Conservation (phyloP, 2,797 vertebrate species). For the Neosilurus mollespiculum region DNA sequence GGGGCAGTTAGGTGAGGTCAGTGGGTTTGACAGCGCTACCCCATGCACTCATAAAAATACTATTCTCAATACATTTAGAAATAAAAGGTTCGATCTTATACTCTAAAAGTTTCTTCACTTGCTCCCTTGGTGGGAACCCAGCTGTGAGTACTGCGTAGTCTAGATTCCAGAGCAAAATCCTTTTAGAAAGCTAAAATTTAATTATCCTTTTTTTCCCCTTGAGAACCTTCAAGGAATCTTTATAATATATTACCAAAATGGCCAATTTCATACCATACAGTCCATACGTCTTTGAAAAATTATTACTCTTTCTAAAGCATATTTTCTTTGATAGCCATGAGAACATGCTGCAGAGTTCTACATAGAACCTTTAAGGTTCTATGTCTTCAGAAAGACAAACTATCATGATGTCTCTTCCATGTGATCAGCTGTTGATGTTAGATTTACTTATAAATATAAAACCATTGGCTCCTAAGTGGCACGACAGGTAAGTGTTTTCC, state of each 20-base stretch:
- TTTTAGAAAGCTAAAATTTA: not conserved
- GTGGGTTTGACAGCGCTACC: not conserved
- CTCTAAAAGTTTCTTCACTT: not conserved
- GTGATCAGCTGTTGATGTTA: not conserved
- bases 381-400: not conserved
- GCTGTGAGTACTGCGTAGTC: not conserved
- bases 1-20: conserved; percentile 42
- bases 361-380: not conserved
- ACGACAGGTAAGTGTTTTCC: too few species aligned
- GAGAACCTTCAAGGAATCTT: not conserved
- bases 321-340: not conserved
- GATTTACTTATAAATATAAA: too few species aligned
- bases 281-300: too few species aligned
- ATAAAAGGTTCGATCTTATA: not conserved
- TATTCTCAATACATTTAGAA: not conserved
- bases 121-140: not conserved
- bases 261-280: not conserved
- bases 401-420: not conserved
- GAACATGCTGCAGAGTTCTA: not conserved
- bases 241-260: not conserved
- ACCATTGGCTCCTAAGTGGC: too few species aligned
- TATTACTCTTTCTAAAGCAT: not conserved
- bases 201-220: not conserved
- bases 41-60: not conserved
- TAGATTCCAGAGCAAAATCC: not conserved